Base-by-base conservation (phyloP, 2,888 invertebrate species). In the Gymnoscelis rufifasciata region DNA sequence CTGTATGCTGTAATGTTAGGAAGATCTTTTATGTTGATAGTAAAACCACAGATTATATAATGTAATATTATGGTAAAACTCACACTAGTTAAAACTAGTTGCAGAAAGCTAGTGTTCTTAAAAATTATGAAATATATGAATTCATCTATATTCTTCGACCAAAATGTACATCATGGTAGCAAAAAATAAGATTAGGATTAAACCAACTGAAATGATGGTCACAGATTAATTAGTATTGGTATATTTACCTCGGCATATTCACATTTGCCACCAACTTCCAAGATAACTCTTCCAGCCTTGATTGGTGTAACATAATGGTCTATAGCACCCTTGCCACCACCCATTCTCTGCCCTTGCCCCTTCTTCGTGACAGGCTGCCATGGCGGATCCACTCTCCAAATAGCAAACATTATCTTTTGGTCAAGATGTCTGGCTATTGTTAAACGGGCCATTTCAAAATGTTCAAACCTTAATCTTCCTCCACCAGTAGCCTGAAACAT, bases 311-410 rank as follows among this genome's bases (percentile, higher is more conserved):
- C 96, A 75, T 98, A 99, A 78, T 97, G 96, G 71, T 98, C 94
- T 47, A 99, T 97, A 0, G 93, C 89, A 5, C 96, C 97, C 90
- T 99, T 99, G 8, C 99, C 99, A 56, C 97, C 97, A 6, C 99
- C 99, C 95, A 98, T 96, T 62, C 97, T 89, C 57, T 94, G 93
- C 0, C 98, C 98, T 74, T 93, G 93, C 0, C 96, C 95, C 74
- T 95, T 95, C 76, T 94, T 96, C 0, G 96, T 95, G 7, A 97
- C 83, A 0, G 99, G 95, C 67, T 98, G 97, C 99, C 99, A 99
- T 0, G 98, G 98, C 0, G 96, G 89, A 63, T 97, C 97, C 0
- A 99, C 88, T 62, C 99, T 90, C 98, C 98, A 99, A 23, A 96
- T 88, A 0, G 97, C 97, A 90, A 98, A 99, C 93, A 95, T 96